These are phyloP conservation scores for Dioctria linearis DNA, from an alignment of 2,888 invertebrate species.

Conservation along the genomic window DNA sequence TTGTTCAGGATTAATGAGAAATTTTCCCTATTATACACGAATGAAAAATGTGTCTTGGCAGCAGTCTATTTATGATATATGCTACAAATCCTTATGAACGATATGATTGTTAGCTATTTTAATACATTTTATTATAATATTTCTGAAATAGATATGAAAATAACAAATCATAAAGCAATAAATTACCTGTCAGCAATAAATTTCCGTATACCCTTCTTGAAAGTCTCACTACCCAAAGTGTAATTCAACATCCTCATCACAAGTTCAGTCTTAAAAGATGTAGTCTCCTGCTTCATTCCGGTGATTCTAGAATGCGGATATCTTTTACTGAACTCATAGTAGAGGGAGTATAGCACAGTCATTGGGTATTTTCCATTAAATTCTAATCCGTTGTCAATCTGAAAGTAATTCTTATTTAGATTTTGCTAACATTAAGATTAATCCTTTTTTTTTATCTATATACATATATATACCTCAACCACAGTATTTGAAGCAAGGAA, in stretches of 20 bases:
- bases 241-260: conserved; percentile 93
- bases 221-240: conserved; percentile 83
- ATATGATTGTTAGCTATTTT: too few relatives aligned
- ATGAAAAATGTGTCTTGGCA: too few relatives aligned
- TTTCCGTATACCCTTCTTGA: conserved; percentile 80
- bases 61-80: too few relatives aligned
- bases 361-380: conserved; percentile 87
- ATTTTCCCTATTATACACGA: too few relatives aligned
- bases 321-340: conserved; percentile 85
- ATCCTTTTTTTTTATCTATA: neutral
- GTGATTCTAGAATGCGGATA: conserved; percentile 85
- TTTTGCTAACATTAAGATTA: neutral
- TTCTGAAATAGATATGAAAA: too few relatives aligned
- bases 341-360: conserved; percentile 83
- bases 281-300: conserved; percentile 80
- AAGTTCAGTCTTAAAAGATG: conserved; percentile 82
- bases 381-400: conserved; percentile 81
- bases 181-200: conserved; percentile 77
- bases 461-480: conserved; percentile 75
- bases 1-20: too few relatives aligned
- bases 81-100: too few relatives aligned
- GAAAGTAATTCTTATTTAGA: conserved; percentile 13
- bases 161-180: neutral
- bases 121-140: too few relatives aligned
- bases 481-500: conserved; percentile 83